phyloP scores from a whole-genome alignment of 2,113 vertebrate genomes.

The Clarias batrachus region DNA sequence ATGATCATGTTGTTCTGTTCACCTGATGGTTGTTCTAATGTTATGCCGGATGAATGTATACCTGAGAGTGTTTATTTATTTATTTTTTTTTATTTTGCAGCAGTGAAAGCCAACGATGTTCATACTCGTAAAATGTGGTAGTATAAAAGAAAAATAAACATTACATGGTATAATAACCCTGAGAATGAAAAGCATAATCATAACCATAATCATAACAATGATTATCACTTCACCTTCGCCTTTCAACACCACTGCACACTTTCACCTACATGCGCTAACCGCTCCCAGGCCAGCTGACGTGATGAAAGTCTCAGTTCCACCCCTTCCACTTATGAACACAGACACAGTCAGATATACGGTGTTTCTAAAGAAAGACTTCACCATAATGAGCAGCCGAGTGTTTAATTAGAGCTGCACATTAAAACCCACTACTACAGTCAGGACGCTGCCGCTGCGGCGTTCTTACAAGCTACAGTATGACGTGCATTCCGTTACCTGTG shows the following conservation, averaged over 20 bases:
- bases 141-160: not conserved
- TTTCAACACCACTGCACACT: not conserved
- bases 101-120: not conserved
- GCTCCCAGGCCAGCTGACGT: not conserved
- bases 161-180: not conserved
- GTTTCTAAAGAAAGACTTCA: not conserved
- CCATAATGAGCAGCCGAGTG: not conserved
- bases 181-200: not conserved
- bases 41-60: not conserved
- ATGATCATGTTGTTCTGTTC: too few relatives aligned
- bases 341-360: not conserved
- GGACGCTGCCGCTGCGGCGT: not conserved
- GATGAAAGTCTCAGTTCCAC: not conserved
- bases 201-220: too few relatives aligned
- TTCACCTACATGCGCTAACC: not conserved
- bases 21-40: too few relatives aligned
- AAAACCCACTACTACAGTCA: not conserved
- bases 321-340: not conserved
- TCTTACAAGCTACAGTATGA: not conserved
- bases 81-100: too few relatives aligned
- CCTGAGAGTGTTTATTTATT: not conserved
- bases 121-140: not conserved
- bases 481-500: not conserved
- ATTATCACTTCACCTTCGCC: not conserved
- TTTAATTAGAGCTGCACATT: not conserved